Base-by-base conservation (phyloP, 2,113 vertebrate species). In the Peucedramus taeniatus region DNA sequence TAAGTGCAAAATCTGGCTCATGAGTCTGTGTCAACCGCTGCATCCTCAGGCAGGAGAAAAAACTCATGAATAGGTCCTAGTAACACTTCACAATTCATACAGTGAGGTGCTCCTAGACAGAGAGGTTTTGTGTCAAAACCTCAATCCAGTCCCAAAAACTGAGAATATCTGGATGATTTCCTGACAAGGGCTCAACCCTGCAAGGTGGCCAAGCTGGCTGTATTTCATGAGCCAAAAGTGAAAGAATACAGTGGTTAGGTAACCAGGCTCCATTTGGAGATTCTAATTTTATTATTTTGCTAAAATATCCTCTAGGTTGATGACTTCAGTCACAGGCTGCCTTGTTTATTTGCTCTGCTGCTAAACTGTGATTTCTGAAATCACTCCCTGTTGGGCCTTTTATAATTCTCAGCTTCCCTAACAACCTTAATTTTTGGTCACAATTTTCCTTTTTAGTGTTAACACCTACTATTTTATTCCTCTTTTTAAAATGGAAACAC, bases 301-400 rank as follows among this genome's bases (percentile, higher is more conserved):
- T 56, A 72, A 90, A 94, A 66, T 27, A 53, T 87, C 88, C 86
- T 90, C 65, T 92, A 69, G 28, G 69, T 85, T 37, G 19, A 60
- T 86, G 44, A 51, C 50, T 83, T 82, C 56, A 80, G 40, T 84
- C 42, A 82, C 19, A 83, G 39, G 33, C 56, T 90, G 66, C 37
- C 89, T 85, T 94, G 80, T 94, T 96, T 89, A 82, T 95, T 76
- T 97, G 66, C 40, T 93, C 37, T 96, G 61, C 74, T 91, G 85
- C 83, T 95, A 94, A 95, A 76, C 79, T 39, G 40, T 91, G 82
- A 92, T 95, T 93, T 89, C 84, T 61, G 69, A 89, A 93, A 94
- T 89, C 76, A 65, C 26, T 95, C 87, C 80, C 50, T 22, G 44
- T 86, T 93, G 91, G 47, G 31, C 24, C 64, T 85, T 85, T 92